Percentiles rank a stretch among this genome's conserved stretches.
These are phyloP conservation scores for Heterotis niloticus DNA, from an alignment of 2,113 vertebrate species.

Conservation along the genomic window DNA sequence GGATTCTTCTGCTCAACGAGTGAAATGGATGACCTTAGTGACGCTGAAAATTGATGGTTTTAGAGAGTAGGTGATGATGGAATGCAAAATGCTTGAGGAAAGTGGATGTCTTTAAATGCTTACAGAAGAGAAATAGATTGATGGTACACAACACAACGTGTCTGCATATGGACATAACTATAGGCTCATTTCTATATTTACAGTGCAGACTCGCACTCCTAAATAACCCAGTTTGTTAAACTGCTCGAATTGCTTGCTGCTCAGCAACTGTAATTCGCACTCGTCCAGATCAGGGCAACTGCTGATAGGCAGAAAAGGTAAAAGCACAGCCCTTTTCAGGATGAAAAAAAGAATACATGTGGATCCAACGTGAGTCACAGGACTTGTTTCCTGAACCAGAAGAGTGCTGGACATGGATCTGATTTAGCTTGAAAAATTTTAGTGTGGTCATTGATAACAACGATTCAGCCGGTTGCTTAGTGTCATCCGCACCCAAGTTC, in stretches of 20 bases:
- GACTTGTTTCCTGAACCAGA: not conserved
- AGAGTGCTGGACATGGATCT: not conserved
- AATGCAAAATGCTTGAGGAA: not conserved
- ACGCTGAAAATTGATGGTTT: not conserved
- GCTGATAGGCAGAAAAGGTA: not conserved
- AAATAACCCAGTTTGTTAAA: not conserved
- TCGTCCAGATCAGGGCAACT: not conserved
- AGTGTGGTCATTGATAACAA: not conserved
- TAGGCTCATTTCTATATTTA: constrained; percentile 4
- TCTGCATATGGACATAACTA: not conserved
- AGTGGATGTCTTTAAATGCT: constrained; percentile 2
- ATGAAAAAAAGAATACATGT: not conserved
- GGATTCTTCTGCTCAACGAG: not conserved
- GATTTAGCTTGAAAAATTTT: not conserved
- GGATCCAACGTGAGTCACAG: not conserved
- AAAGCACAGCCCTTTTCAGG: not conserved
- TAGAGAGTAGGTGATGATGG: not conserved
- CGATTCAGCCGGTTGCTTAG: not conserved
- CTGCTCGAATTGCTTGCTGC: not conserved
- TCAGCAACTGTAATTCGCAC: not conserved
- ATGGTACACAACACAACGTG: too few species aligned
- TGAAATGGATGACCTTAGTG: not conserved
- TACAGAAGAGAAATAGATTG: constrained; percentile 3
- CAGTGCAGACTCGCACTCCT: not conserved
- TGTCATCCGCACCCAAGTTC: not conserved